Conservation (phyloP, 2,113 vertebrate genomes). For the Brachirus orientalis region DNA sequence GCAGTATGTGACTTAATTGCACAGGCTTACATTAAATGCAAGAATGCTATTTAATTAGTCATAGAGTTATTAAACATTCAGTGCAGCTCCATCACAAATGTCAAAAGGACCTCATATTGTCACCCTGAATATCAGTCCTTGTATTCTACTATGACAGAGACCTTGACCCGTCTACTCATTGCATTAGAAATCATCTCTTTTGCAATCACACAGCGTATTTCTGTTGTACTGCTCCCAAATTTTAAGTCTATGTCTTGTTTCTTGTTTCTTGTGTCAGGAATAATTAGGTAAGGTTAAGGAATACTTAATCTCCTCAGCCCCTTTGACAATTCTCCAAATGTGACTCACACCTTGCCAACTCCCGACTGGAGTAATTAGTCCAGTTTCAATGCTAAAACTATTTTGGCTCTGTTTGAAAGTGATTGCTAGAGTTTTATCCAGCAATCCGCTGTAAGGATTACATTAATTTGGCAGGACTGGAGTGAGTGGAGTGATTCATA, state of each 20-base stretch:
- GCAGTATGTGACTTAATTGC: too few relatives aligned
- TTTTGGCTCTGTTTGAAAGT: conserved; percentile 5
- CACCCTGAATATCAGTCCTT: conserved; percentile 42
- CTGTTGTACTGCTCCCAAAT: conserved; percentile 15
- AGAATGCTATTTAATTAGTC: conserved; percentile 17
- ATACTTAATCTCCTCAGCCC: conserved; percentile 25
- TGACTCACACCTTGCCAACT: conserved; percentile 26
- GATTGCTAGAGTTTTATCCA: neutral
- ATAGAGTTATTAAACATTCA: conserved; percentile 57
- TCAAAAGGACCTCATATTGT: conserved; percentile 57
- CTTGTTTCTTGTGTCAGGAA: conserved; percentile 36
- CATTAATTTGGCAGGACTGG: neutral
- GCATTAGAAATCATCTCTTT: conserved; percentile 52
- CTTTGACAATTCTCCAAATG: conserved; percentile 53
- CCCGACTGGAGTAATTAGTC: conserved; percentile 38
- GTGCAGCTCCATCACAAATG: conserved; percentile 59
- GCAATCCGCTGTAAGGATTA: neutral
- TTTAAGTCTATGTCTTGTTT: conserved; percentile 20
- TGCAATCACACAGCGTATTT: conserved; percentile 30
- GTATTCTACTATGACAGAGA: conserved; percentile 42
- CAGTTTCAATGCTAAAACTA: conserved; percentile 15
- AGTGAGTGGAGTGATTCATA: neutral
- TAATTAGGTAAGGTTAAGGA: conserved; percentile 35
- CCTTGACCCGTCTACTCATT: conserved; percentile 48
- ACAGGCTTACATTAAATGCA: conserved; percentile 25